Base-by-base conservation (phyloP, 2,797 vertebrate species). In the Bovichtus diacanthus region DNA sequence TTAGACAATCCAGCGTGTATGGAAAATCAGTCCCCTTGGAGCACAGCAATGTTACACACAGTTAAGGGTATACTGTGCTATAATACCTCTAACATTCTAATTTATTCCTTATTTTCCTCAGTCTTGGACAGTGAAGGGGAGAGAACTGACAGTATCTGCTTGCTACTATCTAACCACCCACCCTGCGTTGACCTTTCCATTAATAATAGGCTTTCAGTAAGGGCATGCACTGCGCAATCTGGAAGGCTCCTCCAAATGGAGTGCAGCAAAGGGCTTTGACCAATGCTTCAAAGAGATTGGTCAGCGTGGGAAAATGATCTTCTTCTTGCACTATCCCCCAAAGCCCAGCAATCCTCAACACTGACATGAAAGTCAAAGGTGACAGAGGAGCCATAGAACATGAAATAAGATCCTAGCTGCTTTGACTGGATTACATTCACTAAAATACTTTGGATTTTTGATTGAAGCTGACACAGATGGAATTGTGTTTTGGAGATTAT, bases 151-250 rank as follows among this genome's bases (percentile, higher is more conserved):
- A 81, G 84, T 87, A 91, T 90, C 81, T 88, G 71, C 73, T 78
- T 71, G 70, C 74, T 76, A 68, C 74, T 76, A 87, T 90, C 89
- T 80, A 76, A 87, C 86, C 85, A 76, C 86, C 85, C 88, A 87
- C 84, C 87, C 82, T 74, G 85, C 76, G 77, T 75, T 93, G 93
- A 94, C 93, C 93, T 94, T 94, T 92, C 89, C 89, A 92, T 92
- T 94, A 94, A 95, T 94, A 92, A 91, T 75, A 91, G 87, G 85
- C 82, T 86, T 90, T 86, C 90, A 83, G 82, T 81, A 53, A 79
- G 74, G 79, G 70, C 80, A 81, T 82, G 66, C 68, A 41, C 75
- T 66, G 69, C 21, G 44, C 87, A 84, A 71, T 88, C 75, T 79
- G 56, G 61, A 85, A 72, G 70, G 70, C 78, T 80, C 44, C 47